Conservation (phyloP, 2,113 vertebrate species). For the Triplophysa siluroides region DNA sequence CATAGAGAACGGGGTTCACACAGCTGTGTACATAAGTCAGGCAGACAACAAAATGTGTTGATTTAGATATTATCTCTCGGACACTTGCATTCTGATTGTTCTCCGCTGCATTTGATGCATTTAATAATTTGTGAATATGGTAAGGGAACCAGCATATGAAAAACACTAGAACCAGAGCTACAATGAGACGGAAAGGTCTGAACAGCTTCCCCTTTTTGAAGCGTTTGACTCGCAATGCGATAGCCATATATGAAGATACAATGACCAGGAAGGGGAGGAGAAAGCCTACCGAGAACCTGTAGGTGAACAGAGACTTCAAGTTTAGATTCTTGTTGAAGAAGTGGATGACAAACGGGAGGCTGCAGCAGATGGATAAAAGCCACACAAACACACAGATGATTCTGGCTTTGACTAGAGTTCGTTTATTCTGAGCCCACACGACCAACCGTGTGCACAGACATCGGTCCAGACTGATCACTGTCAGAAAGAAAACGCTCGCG, state of each 20-base stretch:
- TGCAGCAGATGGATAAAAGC: slow-evolving; percentile 57
- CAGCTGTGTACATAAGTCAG: slow-evolving; percentile 67
- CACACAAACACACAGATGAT: slow-evolving; percentile 54
- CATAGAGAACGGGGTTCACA: slow-evolving; percentile 71
- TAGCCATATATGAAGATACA: slow-evolving; percentile 56
- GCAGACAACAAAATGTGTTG: neutral
- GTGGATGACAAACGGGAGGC: slow-evolving; percentile 48
- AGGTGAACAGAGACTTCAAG: neutral
- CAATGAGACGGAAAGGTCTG: slow-evolving; percentile 55
- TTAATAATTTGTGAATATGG: slow-evolving; percentile 45
- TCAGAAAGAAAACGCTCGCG: slow-evolving; percentile 68
- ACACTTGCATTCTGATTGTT: neutral
- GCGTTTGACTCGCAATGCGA: slow-evolving; percentile 44
- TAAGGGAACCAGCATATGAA: slow-evolving; percentile 67
- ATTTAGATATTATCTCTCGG: too few relatives aligned
- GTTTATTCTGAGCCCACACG: slow-evolving; percentile 72
- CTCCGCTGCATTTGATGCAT: rapidly evolving
- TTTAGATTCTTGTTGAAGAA: too few relatives aligned
- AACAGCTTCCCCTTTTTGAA: slow-evolving; percentile 35
- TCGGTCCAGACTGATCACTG: slow-evolving; percentile 73
- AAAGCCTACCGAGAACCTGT: slow-evolving; percentile 60
- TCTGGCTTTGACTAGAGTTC: slow-evolving; percentile 58
- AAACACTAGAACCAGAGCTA: slow-evolving; percentile 62
- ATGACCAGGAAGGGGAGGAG: slow-evolving; percentile 65
- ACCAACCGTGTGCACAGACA: slow-evolving; percentile 63